These are phyloP conservation scores for Myotis planiceps DNA, from an alignment of 2,797 vertebrate species.

Conservation along the genomic window DNA sequence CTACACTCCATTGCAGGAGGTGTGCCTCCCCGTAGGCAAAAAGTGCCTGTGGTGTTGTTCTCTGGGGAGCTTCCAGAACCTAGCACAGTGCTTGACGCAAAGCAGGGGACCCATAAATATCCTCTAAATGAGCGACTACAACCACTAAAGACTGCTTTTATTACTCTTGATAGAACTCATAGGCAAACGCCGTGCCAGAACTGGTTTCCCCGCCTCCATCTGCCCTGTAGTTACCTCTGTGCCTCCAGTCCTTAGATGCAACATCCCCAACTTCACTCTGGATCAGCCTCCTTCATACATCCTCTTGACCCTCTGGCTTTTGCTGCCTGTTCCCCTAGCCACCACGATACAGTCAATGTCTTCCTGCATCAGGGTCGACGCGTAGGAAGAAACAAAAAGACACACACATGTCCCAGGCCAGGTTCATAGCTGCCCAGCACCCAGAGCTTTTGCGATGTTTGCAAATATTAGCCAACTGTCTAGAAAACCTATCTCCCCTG, in stretches of 20 bases:
- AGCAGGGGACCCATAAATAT: not conserved
- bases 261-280: not conserved
- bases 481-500: not conserved
- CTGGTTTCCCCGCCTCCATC: not conserved
- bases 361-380: not conserved
- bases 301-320: not conserved
- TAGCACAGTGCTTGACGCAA: not conserved
- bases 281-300: not conserved
- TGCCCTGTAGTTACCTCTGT: not conserved
- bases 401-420: not conserved
- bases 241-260: not conserved
- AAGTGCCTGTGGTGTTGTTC: not conserved
- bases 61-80: not conserved
- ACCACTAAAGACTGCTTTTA: not conserved
- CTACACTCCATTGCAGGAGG: rapidly evolving
- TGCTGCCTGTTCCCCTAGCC: not conserved
- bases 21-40: not conserved
- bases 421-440: not conserved
- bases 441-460: not conserved
- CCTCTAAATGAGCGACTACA: not conserved
- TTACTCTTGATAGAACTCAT: not conserved
- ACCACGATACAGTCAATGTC: not conserved
- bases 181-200: not conserved
- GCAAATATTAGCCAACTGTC: not conserved
- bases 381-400: not conserved